phyloP scores from a whole-genome alignment of 1,140 invertebrate genomes.

The Trachymyrmex septentrionalis region DNA sequence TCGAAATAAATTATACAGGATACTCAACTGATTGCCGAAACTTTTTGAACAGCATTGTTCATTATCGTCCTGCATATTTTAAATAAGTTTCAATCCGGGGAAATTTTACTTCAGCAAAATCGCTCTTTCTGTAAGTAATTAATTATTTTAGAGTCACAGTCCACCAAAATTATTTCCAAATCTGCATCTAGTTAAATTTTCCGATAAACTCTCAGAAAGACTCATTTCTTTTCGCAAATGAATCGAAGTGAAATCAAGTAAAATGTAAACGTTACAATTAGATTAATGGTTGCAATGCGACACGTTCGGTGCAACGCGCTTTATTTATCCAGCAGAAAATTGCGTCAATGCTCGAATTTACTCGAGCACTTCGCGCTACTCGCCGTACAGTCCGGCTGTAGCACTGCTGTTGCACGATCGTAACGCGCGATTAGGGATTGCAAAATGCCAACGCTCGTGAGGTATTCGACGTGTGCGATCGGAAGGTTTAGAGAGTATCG shows the following conservation, averaged over 20 bases:
- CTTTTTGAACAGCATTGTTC: too few relatives aligned
- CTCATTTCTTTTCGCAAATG: neutral
- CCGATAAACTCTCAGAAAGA: too few relatives aligned
- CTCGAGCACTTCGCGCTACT: constrained; percentile 15
- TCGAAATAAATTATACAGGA: too few relatives aligned
- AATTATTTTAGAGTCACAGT: too few relatives aligned
- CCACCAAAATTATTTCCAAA: too few relatives aligned
- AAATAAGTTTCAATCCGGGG: neutral
- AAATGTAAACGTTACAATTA: neutral
- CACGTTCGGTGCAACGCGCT: neutral
- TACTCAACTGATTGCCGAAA: too few relatives aligned
- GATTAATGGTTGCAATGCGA: constrained; percentile 7
- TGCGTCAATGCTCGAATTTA: constrained; percentile 55
- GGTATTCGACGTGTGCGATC: constrained; percentile 7
- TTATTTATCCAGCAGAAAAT: constrained; percentile 45
- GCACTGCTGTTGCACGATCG: constrained; percentile 23
- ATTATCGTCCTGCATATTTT: neutral
- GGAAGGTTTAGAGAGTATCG: neutral
- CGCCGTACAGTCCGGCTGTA: neutral
- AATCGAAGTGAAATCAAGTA: neutral
- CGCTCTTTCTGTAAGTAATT: too few relatives aligned
- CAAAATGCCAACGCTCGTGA: constrained; percentile 37
- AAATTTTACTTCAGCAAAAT: too few relatives aligned
- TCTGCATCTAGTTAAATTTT: too few relatives aligned
- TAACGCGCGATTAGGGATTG: constrained; percentile 48